Conservation (phyloP, 2,113 vertebrate species). For the Notarius lentiginosus region DNA sequence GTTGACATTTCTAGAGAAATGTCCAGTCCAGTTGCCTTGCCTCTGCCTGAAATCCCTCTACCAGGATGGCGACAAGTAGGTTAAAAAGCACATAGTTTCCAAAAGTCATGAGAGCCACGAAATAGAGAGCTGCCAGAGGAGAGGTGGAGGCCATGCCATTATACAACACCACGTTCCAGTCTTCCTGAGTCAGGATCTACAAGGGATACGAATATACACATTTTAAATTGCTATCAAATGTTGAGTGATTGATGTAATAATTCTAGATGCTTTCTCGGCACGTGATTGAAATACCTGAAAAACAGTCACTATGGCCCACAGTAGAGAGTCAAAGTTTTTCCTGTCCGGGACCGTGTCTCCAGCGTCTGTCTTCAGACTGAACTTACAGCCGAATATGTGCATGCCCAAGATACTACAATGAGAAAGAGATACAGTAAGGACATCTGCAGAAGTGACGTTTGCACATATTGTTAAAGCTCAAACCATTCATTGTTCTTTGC, state of each 20-base stretch:
- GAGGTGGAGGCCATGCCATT: conserved; percentile 95
- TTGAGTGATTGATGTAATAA: not conserved
- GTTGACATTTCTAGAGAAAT: not conserved
- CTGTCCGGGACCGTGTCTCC: conserved; percentile 94
- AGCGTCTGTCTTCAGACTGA: conserved; percentile 90
- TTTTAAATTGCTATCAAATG: not conserved
- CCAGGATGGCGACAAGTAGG: conserved; percentile 92
- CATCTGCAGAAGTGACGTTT: not conserved
- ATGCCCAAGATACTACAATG: conserved; percentile 89
- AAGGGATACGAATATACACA: not conserved
- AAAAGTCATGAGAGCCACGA: conserved; percentile 96
- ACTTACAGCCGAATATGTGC: conserved; percentile 99
- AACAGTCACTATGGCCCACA: conserved; percentile 97
- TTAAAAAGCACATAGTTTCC: conserved; percentile 98
- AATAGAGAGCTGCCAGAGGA: conserved; percentile 91
- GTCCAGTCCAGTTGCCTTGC: conserved; percentile 60
- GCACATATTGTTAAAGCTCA: not conserved
- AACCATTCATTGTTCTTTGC: not conserved
- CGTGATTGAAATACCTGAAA: conserved; percentile 83
- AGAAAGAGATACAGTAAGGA: not conserved
- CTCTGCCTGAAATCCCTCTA: conserved; percentile 97
- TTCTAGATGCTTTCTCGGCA: not conserved
- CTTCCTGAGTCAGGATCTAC: conserved; percentile 95
- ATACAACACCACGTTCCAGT: conserved; percentile 95
- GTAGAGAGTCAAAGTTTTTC: conserved; percentile 96